Percentiles rank a stretch among this genome's conserved stretches.
Conservation (phyloP, 1,140 invertebrate species). For the Wiebesia pumilae region DNA sequence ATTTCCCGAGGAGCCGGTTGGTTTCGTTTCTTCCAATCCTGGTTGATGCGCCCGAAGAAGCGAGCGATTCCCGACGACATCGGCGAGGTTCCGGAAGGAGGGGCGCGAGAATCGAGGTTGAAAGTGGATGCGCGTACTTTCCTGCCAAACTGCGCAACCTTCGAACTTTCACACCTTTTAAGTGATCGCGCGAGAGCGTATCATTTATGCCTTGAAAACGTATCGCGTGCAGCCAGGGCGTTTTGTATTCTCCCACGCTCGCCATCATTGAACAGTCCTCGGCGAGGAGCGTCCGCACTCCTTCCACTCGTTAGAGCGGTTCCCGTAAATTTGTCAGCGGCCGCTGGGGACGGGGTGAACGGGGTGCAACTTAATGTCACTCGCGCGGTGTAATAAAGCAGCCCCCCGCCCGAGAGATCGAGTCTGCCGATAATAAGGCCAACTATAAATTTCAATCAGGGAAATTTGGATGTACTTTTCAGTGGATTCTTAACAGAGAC, state of each 20-base stretch:
- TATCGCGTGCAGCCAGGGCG: background rate
- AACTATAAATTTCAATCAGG: background rate
- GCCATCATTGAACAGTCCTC: background rate
- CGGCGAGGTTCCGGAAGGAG: background rate
- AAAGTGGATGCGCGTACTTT: conserved; percentile 30
- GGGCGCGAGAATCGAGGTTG: conserved; percentile 13
- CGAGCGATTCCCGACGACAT: background rate
- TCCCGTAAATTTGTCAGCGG: conserved; percentile 33
- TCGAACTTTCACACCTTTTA: conserved; percentile 53
- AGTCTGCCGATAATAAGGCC: background rate
- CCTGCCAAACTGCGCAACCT: conserved; percentile 29
- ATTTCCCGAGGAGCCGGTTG: conserved; percentile 25
- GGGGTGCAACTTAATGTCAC: conserved; percentile 17
- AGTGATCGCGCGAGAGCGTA: conserved; percentile 13
- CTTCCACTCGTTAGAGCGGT: background rate
- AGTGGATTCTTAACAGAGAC: background rate
- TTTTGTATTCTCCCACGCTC: background rate
- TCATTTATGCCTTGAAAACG: background rate
- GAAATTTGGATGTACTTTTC: conserved; percentile 10
- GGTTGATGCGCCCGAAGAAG: background rate
- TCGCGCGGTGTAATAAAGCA: background rate
- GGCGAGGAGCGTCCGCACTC: background rate
- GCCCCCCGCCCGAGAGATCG: conserved; percentile 1
- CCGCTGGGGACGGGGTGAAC: background rate
- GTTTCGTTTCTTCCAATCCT: background rate